Evolutionary conservation across 2,888 invertebrate genomes (phyloP).

Genomic region (Netelia inedita): DNA sequence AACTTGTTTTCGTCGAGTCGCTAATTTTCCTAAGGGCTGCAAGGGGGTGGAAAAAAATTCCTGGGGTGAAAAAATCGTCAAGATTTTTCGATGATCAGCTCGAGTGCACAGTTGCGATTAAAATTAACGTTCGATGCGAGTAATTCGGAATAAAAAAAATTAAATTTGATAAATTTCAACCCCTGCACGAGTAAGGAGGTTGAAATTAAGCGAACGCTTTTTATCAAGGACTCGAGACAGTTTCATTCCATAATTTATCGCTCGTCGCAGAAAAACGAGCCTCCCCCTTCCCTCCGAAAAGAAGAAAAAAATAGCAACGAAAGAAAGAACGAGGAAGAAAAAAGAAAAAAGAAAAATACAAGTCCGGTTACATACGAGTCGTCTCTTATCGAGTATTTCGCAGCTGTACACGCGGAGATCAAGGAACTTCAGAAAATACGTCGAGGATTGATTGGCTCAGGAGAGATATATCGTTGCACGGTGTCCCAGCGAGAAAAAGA

Average conservation of each 20-base stretch:
- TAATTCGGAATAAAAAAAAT: background rate
- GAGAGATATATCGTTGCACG: conserved; percentile 37
- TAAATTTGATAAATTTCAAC: background rate
- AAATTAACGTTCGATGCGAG: background rate
- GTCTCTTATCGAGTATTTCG: conserved; percentile 58
- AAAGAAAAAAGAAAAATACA: conserved; percentile 25
- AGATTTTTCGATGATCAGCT: background rate
- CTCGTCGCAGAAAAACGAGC: background rate
- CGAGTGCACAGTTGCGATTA: background rate
- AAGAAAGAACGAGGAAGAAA: conserved; percentile 10
- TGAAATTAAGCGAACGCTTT: conserved; percentile 10
- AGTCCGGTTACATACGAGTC: conserved; percentile 49
- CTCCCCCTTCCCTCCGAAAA: background rate
- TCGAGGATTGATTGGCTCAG: conserved; percentile 59
- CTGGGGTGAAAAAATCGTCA: too few species aligned
- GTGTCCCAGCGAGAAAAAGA: conserved; percentile 15
- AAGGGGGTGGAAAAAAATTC: too few species aligned
- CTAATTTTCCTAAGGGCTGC: too few species aligned
- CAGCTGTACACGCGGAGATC: conserved; percentile 50
- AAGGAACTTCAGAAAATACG: conserved; percentile 61
- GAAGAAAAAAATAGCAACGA: conserved; percentile 14
- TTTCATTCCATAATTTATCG: conserved; percentile 50
- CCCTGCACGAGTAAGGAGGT: background rate
- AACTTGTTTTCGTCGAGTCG: too few species aligned
- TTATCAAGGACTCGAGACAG: conserved; percentile 23